These are phyloP conservation scores for Gymnocheta viridis DNA, from an alignment of 2,888 invertebrate genomes.

Conservation along the genomic window DNA sequence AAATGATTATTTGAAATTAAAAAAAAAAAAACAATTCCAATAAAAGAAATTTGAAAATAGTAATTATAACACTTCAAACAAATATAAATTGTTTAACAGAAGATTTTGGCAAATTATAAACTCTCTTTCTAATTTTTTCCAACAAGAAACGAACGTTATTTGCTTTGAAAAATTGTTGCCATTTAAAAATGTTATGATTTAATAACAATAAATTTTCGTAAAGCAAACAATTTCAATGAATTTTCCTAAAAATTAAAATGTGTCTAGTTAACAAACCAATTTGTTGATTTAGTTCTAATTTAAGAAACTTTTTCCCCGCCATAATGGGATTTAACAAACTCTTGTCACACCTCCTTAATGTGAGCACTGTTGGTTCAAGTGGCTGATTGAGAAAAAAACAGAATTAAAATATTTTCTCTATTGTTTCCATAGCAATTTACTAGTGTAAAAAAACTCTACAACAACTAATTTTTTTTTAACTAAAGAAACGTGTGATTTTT, in stretches of 20 bases:
- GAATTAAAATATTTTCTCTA: background rate
- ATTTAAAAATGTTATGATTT: background rate
- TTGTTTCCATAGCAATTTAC: constrained; percentile 23
- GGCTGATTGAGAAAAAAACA: constrained; percentile 33
- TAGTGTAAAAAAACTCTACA: background rate
- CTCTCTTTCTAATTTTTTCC: background rate
- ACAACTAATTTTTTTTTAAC: background rate
- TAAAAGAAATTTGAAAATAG: constrained; percentile 17
- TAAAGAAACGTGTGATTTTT: constrained; percentile 29
- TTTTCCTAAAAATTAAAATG: background rate
- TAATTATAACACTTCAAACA: constrained; percentile 46
- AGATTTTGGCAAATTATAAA: background rate
- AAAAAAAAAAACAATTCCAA: constrained; percentile 7
- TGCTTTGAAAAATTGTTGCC: background rate
- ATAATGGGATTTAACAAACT: constrained; percentile 59
- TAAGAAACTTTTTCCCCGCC: background rate
- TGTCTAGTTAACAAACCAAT: constrained; percentile 60
- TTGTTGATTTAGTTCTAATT: constrained; percentile 15
- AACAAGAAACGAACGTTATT: background rate
- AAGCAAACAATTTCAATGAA: constrained; percentile 24
- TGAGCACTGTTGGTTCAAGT: constrained; percentile 38
- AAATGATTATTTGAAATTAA: constrained; percentile 12
- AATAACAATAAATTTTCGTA: background rate
- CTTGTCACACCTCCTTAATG: constrained; percentile 48
- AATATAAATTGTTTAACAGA: background rate